phyloP scores from a whole-genome alignment of 2,113 vertebrate genomes.

The Sylvilagus bachmani region DNA sequence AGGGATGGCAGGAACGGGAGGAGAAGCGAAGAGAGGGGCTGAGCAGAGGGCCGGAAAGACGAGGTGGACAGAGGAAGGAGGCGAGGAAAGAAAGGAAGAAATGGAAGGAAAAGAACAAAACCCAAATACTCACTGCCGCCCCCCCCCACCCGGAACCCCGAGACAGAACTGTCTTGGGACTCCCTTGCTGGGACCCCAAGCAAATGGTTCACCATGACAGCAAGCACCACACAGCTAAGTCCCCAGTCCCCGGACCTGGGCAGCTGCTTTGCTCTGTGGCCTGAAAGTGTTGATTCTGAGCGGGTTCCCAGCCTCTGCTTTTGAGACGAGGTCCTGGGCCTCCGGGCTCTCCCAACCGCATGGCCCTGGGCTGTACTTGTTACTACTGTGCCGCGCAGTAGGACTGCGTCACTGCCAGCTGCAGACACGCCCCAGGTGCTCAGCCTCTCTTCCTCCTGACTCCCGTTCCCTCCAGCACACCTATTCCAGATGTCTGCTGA shows the following conservation, averaged over 20 bases:
- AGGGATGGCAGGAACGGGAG: not conserved
- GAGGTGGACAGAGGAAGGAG: not conserved
- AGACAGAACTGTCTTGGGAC: not conserved
- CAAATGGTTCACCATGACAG: not conserved
- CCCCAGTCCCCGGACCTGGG: not conserved
- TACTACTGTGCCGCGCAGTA: not conserved
- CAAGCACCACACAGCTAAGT: not conserved
- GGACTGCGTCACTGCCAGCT: not conserved
- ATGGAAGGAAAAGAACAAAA: not conserved
- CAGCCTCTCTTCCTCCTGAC: not conserved
- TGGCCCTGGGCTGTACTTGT: not conserved
- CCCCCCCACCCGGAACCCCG: not conserved
- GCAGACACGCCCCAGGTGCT: not conserved
- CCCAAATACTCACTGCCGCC: not conserved
- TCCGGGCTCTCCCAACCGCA: not conserved
- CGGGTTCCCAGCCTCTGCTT: not conserved
- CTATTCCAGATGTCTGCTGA: not conserved
- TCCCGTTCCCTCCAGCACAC: not conserved
- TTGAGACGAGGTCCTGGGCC: not conserved
- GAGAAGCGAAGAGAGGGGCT: slow-evolving; percentile 9
- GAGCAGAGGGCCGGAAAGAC: not conserved
- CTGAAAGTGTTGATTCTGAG: not conserved
- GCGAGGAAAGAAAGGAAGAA: not conserved
- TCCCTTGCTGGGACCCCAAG: not conserved
- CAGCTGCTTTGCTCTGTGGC: not conserved